These are phyloP conservation scores for Itoplectis maculator DNA, from an alignment of 2,888 invertebrate species.

Conservation along the genomic window DNA sequence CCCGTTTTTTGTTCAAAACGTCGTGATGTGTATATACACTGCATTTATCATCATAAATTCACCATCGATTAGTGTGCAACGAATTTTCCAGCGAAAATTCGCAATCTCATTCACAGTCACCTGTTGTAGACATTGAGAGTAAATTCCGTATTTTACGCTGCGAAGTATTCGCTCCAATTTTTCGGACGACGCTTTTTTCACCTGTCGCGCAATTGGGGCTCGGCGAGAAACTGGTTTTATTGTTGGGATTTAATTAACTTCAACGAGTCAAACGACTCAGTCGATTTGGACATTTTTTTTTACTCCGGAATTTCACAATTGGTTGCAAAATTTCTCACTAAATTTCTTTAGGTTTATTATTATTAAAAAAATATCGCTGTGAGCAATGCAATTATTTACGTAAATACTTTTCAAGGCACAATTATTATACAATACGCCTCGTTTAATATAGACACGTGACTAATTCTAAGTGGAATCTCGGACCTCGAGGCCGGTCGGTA, in stretches of 20 bases:
- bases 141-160: too few relatives aligned
- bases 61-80: slow-evolving; percentile 6
- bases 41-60: not conserved
- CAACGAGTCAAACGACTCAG: slow-evolving; percentile 1
- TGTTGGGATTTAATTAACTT: slow-evolving; percentile 27
- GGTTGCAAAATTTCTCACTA: too few relatives aligned
- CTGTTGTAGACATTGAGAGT: too few relatives aligned
- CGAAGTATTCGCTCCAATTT: too few relatives aligned
- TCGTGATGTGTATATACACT: not conserved
- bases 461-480: not conserved
- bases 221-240: slow-evolving; percentile 5
- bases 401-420: too few relatives aligned
- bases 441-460: not conserved
- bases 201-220: not conserved
- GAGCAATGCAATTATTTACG: too few relatives aligned
- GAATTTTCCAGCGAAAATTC: slow-evolving; percentile 9
- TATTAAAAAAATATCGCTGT: too few relatives aligned
- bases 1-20: not conserved
- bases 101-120: not conserved
- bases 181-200: not conserved
- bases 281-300: not conserved
- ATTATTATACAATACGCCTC: not conserved
- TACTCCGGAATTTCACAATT: too few relatives aligned
- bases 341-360: too few relatives aligned
- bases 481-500: slow-evolving; percentile 38